Evolutionary conservation across 2,113 vertebrate species (phyloP), one percentile per base, ranked within the genome.

Genomic region (Uropsilus gracilis): DNA sequence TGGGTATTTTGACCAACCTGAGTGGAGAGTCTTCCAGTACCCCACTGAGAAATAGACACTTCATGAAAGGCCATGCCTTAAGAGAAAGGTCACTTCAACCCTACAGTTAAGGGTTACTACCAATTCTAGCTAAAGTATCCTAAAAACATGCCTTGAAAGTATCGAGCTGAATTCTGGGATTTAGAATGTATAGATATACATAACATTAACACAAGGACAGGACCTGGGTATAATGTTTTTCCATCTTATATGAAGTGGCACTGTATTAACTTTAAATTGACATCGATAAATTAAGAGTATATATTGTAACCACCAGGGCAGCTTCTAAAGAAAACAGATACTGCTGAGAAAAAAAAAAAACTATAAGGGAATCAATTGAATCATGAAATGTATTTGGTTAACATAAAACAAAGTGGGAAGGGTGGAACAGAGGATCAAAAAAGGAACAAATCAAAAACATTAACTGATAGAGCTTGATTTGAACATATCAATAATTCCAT

Each of bases 291-390:
- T 78, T 72, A 86, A 87, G 46, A 50, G 81, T 75, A 59, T 22
- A 94, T 50, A 91, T 87, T 66, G 82, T 91, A 73, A 91, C 53
- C 66, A 66, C 37, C 46, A 81, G 28, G 32, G 82, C 57, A 80
- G 64, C 18, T 16, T 32, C 39, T 86, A 64, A 94, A 81, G 75
- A 66, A 81, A 90, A 80, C 18, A 80, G 17, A 17, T n/a, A n/a
- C n/a, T n/a, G n/a, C n/a, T n/a, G n/a, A n/a, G n/a, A n/a, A n/a
- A n/a, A n/a, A n/a, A n/a, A n/a, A n/a, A n/a, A n/a, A n/a, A n/a
- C n/a, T n/a, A n/a, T n/a, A n/a, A n/a, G n/a, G n/a, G n/a, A n/a
- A n/a, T n/a, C n/a, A n/a, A n/a, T n/a, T n/a, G n/a, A n/a, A n/a
- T n/a, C n/a, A n/a, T n/a, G n/a, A n/a, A n/a, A n/a, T n/a, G n/a